A percentile compares a stretch with the other conserved stretches of the same genome.
phyloP scores from a whole-genome alignment of 2,113 vertebrate genomes.

The Malurus alboscapulatus region DNA sequence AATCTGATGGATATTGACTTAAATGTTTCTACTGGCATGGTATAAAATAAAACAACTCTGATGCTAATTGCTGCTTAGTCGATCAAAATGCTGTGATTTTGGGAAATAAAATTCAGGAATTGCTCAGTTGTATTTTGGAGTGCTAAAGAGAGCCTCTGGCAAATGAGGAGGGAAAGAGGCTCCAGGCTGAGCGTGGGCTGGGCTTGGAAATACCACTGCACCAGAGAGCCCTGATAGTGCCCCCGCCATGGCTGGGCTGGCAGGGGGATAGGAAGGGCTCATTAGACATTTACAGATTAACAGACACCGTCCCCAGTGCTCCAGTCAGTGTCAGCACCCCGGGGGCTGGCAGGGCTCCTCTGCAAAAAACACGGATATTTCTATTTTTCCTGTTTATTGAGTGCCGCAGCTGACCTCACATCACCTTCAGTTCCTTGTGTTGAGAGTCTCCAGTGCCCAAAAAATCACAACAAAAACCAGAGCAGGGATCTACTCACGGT shows the following conservation, averaged over 20 bases:
- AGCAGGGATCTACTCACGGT: background rate
- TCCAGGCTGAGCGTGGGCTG: background rate
- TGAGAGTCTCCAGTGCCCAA: background rate
- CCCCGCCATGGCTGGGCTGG: background rate
- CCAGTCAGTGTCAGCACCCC: background rate
- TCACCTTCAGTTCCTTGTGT: background rate
- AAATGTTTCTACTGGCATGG: constrained; percentile 39
- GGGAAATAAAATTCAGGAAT: background rate
- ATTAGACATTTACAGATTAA: background rate
- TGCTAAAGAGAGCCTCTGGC: background rate
- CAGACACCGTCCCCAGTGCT: background rate
- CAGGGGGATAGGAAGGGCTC: background rate
- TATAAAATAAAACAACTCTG: constrained; percentile 4
- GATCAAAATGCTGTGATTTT: constrained; percentile 33
- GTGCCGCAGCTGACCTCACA: background rate
- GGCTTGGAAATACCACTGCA: background rate
- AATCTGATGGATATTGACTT: constrained; percentile 32
- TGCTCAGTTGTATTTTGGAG: background rate
- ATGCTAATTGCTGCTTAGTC: constrained; percentile 44
- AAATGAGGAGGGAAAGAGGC: background rate
- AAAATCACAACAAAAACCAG: background rate
- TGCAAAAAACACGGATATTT: background rate
- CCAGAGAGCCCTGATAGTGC: background rate
- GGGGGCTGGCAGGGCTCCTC: background rate
- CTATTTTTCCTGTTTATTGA: background rate